phyloP scores from a whole-genome alignment of 1,140 invertebrate genomes.

The Drosophila pallidifrons region DNA sequence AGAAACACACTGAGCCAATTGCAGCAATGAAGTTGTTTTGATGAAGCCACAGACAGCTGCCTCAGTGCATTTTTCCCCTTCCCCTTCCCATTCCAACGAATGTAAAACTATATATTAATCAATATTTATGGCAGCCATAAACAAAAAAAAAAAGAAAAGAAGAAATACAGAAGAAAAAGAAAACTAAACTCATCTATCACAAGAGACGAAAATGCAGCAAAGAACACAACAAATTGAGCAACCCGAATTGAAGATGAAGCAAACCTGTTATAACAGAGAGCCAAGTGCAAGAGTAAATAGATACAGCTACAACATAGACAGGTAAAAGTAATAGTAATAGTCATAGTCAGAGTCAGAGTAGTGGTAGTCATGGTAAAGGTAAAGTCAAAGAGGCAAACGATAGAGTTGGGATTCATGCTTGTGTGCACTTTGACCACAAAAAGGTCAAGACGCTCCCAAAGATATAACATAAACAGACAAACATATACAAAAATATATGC shows the following conservation, averaged over 20 bases:
- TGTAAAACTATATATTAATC: conserved; percentile 80
- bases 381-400: conserved; percentile 35
- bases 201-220: conserved; percentile 48
- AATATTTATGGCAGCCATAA: conserved; percentile 73
- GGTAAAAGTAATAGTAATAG: conserved; percentile 23
- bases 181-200: conserved; percentile 63
- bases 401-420: conserved; percentile 72
- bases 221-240: conserved; percentile 42
- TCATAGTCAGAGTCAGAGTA: not conserved
- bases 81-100: conserved; percentile 47
- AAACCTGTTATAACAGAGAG: conserved; percentile 67
- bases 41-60: conserved; percentile 68
- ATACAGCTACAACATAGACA: conserved; percentile 34
- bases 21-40: conserved; percentile 77
- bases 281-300: conserved; percentile 62
- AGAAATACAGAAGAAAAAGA: not conserved
- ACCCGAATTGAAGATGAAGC: conserved; percentile 36
- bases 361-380: conserved; percentile 9
- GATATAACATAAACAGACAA: conserved; percentile 56
- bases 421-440: conserved; percentile 82
- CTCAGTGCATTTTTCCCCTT: not conserved
- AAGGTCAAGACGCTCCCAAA: conserved; percentile 74
- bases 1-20: conserved; percentile 49
- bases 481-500: not conserved
- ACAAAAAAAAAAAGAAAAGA: conserved; percentile 34